Evolutionary conservation across 2,888 invertebrate species (phyloP).

Genomic region (Tricholauxania praeusta): DNA sequence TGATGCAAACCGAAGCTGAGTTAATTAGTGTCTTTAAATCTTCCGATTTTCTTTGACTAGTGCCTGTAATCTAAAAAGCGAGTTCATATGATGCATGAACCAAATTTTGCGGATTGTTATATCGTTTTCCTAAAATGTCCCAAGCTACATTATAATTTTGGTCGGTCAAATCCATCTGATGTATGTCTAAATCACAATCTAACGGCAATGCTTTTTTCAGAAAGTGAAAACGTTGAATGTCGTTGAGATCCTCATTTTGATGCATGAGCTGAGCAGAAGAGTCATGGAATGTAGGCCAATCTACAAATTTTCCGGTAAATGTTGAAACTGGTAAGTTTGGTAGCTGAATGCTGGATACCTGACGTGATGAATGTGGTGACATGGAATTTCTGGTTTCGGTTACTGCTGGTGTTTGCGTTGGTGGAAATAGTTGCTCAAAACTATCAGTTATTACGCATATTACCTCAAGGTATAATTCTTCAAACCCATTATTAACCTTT

Average conservation of each 20-base stretch:
- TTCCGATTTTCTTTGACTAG: conserved; percentile 27
- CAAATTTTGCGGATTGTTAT: conserved; percentile 34
- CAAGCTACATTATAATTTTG: conserved; percentile 32
- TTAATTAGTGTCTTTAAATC: too few species aligned
- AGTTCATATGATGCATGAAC: conserved; percentile 23
- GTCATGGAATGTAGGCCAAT: conserved; percentile 35
- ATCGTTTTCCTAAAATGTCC: conserved; percentile 20
- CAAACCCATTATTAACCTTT: neutral
- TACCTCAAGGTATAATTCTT: neutral
- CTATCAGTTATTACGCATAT: neutral
- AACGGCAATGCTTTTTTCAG: conserved; percentile 30
- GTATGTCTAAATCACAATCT: conserved; percentile 28
- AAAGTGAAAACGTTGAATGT: conserved; percentile 35
- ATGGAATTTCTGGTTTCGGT: neutral
- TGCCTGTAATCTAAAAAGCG: conserved; percentile 21
- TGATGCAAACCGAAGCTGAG: too few species aligned
- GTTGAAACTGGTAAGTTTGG: conserved; percentile 30
- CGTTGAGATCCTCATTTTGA: conserved; percentile 23
- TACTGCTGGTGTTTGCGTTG: neutral
- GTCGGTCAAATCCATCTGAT: conserved; percentile 27
- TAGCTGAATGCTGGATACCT: neutral
- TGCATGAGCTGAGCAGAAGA: conserved; percentile 23
- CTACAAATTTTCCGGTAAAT: conserved; percentile 37
- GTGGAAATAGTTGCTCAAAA: conserved; percentile 1
- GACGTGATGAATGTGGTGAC: too few species aligned